Conservation (phyloP, 2,888 invertebrate genomes). For the Mechanitis messenoides region DNA sequence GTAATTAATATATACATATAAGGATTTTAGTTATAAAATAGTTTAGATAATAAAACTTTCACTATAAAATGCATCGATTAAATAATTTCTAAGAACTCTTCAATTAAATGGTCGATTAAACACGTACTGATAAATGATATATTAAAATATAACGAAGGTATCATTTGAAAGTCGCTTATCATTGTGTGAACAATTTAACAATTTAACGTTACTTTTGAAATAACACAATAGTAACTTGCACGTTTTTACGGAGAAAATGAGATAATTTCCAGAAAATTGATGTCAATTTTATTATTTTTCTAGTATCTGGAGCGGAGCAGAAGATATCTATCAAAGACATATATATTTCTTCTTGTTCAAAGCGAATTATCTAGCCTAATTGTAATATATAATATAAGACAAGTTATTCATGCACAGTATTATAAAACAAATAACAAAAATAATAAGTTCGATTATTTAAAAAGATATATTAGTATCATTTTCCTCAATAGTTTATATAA, state of each 20-base stretch:
- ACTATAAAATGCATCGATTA: slow-evolving; percentile 16
- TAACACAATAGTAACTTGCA: background rate
- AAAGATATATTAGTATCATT: too few relatives aligned
- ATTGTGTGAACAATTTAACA: too few relatives aligned
- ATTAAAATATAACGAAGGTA: too few relatives aligned
- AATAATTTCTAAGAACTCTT: background rate
- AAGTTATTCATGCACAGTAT: too few relatives aligned
- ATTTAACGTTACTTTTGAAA: too few relatives aligned
- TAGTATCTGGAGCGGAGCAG: slow-evolving; percentile 19
- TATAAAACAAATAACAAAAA: too few relatives aligned
- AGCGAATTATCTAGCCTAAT: background rate
- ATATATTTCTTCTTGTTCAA: background rate
- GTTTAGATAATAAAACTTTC: slow-evolving; percentile 21
- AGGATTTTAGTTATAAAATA: slow-evolving; percentile 3
- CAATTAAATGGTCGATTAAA: slow-evolving; percentile 13
- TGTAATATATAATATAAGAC: too few relatives aligned
- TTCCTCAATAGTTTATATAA: too few relatives aligned
- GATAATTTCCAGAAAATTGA: slow-evolving; percentile 7
- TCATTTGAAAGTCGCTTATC: too few relatives aligned
- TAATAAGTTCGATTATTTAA: too few relatives aligned
- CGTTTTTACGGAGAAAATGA: background rate
- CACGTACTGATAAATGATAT: background rate
- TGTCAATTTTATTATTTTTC: slow-evolving; percentile 22
- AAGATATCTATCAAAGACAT: background rate
- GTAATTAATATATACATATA: too few relatives aligned